These are phyloP conservation scores for Cydia pomonella DNA, from an alignment of 1,140 invertebrate genomes.

Conservation along the genomic window DNA sequence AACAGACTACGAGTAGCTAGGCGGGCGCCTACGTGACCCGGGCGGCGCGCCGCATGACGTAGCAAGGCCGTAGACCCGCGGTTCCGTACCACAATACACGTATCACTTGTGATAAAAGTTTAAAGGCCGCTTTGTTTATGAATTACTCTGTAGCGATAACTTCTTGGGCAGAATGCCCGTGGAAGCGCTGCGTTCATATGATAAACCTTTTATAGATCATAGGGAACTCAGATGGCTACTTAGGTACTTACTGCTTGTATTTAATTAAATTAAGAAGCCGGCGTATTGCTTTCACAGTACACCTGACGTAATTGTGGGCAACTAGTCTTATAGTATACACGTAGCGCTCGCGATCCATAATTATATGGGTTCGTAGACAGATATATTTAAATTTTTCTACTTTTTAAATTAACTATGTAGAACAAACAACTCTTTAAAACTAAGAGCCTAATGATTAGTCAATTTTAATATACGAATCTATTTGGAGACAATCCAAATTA, in stretches of 20 bases:
- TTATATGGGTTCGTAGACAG: no score
- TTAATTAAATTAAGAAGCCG: no score
- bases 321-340: no score
- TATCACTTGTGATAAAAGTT: constrained; percentile 17
- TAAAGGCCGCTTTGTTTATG: constrained; percentile 29
- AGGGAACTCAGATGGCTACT: background rate
- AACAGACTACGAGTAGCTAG: background rate
- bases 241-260: background rate
- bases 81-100: constrained; percentile 4
- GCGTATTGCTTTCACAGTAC: no score
- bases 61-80: constrained; percentile 35
- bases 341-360: no score
- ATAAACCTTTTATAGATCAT: background rate
- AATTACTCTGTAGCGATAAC: constrained; percentile 5
- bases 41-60: constrained; percentile 34
- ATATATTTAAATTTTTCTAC: no score
- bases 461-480: background rate
- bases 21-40: constrained; percentile 41
- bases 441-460: background rate
- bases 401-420: no score
- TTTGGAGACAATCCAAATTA: background rate
- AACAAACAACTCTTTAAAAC: no score
- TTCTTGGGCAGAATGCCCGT: background rate
- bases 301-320: no score
- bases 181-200: background rate